A percentile compares a stretch with the other conserved stretches of the same genome.
These are phyloP conservation scores for Melanotaenia pygmaea DNA, from an alignment of 2,797 vertebrate genomes.

Conservation along the genomic window DNA sequence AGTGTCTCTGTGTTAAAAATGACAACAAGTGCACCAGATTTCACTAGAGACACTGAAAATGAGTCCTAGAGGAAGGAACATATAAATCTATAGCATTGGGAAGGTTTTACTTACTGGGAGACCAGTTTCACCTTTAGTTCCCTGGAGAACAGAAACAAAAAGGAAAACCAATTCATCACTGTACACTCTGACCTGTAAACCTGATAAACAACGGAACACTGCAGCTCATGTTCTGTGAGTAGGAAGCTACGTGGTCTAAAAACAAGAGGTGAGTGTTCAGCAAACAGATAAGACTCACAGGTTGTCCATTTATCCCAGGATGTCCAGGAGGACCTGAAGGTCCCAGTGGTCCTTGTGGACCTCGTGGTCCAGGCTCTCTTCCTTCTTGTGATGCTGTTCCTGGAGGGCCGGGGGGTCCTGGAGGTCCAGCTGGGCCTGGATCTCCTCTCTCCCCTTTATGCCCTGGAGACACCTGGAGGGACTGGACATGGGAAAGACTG, in stretches of 20 bases:
- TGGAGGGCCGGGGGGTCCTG: conserved; percentile 69
- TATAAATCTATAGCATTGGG: conserved; percentile 8
- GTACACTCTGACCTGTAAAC: background rate
- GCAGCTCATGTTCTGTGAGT: background rate
- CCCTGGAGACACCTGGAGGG: conserved; percentile 58
- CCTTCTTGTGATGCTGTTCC: conserved; percentile 50
- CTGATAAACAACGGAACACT: conserved; percentile 11
- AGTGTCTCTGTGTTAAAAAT: background rate
- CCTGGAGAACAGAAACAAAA: conserved; percentile 74
- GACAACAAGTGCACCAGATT: background rate
- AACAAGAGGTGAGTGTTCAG: background rate
- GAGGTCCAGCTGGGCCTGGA: conserved; percentile 65
- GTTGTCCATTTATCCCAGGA: conserved; percentile 77
- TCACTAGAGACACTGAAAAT: background rate
- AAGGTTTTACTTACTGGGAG: conserved; percentile 74
- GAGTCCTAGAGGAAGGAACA: background rate
- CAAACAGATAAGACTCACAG: conserved; percentile 65
- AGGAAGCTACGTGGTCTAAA: background rate
- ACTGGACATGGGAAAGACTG: background rate
- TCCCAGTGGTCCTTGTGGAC: conserved; percentile 68
- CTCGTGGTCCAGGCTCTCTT: conserved; percentile 73
- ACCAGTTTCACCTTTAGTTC: conserved; percentile 78
- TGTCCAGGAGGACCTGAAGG: conserved; percentile 66
- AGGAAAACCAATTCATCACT: conserved; percentile 26
- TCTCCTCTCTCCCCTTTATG: conserved; percentile 80